These are phyloP conservation scores for Varanus salvator DNA, from an alignment of 2,113 vertebrate genomes.

Conservation along the genomic window DNA sequence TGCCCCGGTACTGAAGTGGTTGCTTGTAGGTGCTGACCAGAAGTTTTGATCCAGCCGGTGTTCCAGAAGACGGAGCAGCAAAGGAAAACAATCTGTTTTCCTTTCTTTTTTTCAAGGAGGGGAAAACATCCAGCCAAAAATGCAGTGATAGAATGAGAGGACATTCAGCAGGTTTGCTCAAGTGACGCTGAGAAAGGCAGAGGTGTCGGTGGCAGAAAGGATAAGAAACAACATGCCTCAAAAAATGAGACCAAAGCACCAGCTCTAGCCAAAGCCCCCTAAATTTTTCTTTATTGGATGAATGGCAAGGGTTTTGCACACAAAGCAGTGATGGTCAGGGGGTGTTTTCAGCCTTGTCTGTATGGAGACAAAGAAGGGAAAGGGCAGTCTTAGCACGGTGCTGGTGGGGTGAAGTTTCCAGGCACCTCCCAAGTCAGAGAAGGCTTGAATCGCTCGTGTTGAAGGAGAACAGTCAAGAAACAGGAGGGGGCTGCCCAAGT, in stretches of 20 bases:
- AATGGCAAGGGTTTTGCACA: background rate
- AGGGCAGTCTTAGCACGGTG: rapidly evolving
- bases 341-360: background rate
- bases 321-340: background rate
- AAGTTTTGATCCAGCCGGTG: background rate
- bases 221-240: background rate
- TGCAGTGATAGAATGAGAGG: background rate
- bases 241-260: background rate
- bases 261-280: background rate
- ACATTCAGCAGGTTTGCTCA: too few relatives aligned
- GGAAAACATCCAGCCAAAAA: background rate
- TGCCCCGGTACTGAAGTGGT: too few relatives aligned
- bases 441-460: conserved; percentile 35
- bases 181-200: background rate
- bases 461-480: conserved; percentile 61
- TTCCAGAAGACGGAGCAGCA: background rate
- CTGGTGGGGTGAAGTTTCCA: background rate
- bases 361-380: conserved; percentile 3
- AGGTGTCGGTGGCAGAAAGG: background rate
- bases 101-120: background rate
- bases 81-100: background rate
- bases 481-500: conserved; percentile 38
- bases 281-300: background rate
- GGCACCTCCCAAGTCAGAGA: background rate
- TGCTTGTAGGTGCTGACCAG: too few relatives aligned